Evolutionary conservation across 2,888 invertebrate genomes (phyloP), one percentile per base, ranked within the genome.

Genomic region (Scrobipalpa costella): DNA sequence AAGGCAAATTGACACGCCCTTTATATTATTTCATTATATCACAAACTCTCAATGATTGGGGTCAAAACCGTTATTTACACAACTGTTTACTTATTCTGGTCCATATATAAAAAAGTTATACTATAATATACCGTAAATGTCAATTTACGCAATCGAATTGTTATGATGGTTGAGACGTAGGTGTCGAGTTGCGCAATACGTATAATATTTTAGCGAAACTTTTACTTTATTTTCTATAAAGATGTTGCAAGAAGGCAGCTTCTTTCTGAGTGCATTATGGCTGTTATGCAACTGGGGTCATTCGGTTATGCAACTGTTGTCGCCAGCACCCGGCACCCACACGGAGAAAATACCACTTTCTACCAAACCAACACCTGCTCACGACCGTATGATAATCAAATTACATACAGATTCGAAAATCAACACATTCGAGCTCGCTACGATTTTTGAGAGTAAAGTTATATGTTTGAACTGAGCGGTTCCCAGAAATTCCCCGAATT

Each of bases 281-380:
- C 27, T 27, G 27, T 27, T 27, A 87, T 82, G 88, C 84, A 89
- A 90, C 78, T 67, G 81, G 83, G 90, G 90, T 90, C 90, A 88
- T 71, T 71, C 77, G 73, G 83, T 75, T 27, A 27, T 27, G 27
- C 85, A 80, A 73, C 72, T 34, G 72, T 89, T 87, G 79, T 27
- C 82, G 83, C 57, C 49, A 65, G 7, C n/a, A n/a, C 36, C 57
- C 17, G 33, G 57, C 62, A 57, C 27, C 67, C 73, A 66, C 66
- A 73, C 68, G 73, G 83, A 73, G 86, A 87, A 84, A 86, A 84
- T 76, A 81, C 68, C 66, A 83, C 90, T 89, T 90, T 90, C 90
- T 90, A 88, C 76, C 72, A 71, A 73, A 75, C 74, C 72, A 71
- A 79, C 73, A 75, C 83, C 78, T 80, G 81, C 77, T 74, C 64